These are phyloP conservation scores for Fragum whitleyi DNA, from an alignment of 2,888 invertebrate species.

Conservation along the genomic window DNA sequence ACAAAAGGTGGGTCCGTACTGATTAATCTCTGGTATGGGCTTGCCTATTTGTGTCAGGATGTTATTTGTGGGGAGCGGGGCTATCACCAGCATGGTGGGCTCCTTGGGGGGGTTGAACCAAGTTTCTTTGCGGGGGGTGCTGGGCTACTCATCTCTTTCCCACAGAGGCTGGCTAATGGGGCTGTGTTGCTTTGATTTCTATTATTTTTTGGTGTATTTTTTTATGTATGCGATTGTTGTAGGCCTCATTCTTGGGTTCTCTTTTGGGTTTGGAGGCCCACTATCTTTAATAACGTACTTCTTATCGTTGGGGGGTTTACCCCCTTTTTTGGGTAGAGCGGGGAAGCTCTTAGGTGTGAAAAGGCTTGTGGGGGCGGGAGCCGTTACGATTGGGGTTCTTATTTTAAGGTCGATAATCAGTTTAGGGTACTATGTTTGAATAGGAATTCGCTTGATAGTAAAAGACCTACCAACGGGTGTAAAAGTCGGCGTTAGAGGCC, in stretches of 20 bases:
- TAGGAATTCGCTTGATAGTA: neutral
- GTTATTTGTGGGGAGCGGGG: neutral
- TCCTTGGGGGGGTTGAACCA: neutral
- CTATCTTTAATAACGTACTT: neutral
- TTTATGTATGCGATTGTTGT: neutral
- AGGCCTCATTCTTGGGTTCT: neutral
- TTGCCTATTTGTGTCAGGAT: neutral
- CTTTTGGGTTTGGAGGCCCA: neutral
- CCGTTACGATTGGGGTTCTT: neutral
- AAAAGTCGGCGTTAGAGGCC: neutral
- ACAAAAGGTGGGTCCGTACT: neutral
- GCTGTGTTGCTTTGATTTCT: neutral
- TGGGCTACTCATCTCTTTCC: neutral
- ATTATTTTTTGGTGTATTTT: neutral
- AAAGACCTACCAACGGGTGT: neutral
- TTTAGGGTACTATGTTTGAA: neutral
- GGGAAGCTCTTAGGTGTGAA: neutral
- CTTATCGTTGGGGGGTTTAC: neutral
- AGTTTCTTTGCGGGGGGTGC: neutral
- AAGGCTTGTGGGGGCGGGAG: neutral
- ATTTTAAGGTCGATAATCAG: neutral
- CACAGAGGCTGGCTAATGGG: neutral
- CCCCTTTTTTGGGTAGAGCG: neutral
- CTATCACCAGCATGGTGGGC: neutral
- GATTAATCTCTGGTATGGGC: neutral